A percentile compares a stretch with the other conserved stretches of the same genome.
phyloP scores from a whole-genome alignment of 2,888 invertebrate genomes.

The Agelastica alni region DNA sequence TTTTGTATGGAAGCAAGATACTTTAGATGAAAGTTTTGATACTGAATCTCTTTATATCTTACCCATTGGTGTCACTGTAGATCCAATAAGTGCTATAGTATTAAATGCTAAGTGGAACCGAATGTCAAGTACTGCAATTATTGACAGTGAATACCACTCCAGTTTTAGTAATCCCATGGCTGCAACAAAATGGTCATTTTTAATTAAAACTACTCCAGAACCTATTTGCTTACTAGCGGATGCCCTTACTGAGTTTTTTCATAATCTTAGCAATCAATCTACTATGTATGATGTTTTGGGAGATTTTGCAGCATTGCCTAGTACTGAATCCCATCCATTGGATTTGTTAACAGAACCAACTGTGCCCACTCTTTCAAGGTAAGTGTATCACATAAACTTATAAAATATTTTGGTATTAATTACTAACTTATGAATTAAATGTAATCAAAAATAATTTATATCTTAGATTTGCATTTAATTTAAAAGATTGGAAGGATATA shows the following conservation, averaged over 20 bases:
- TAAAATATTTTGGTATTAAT: no score
- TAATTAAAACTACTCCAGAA: conserved; percentile 68
- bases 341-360: conserved; percentile 78
- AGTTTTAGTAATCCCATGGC: conserved; percentile 85
- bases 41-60: conserved; percentile 62
- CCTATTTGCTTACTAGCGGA: conserved; percentile 79
- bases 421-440: no score
- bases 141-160: conserved; percentile 85
- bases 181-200: conserved; percentile 80
- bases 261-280: conserved; percentile 59
- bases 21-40: conserved; percentile 62
- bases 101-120: conserved; percentile 86
- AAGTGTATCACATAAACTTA: no score
- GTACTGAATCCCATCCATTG: conserved; percentile 58
- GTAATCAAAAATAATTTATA: no score
- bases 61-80: conserved; percentile 84
- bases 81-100: conserved; percentile 78
- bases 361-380: conserved; percentile 64
- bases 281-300: conserved; percentile 62
- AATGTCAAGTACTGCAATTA: conserved; percentile 81
- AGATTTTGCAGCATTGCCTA: conserved; percentile 54
- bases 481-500: no score
- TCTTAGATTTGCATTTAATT: no score
- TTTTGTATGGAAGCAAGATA: conserved; percentile 68
- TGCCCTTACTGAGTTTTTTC: conserved; percentile 72